Base-by-base conservation (phyloP, 2,113 vertebrate species). In the Campylorhamphus procurvoides region DNA sequence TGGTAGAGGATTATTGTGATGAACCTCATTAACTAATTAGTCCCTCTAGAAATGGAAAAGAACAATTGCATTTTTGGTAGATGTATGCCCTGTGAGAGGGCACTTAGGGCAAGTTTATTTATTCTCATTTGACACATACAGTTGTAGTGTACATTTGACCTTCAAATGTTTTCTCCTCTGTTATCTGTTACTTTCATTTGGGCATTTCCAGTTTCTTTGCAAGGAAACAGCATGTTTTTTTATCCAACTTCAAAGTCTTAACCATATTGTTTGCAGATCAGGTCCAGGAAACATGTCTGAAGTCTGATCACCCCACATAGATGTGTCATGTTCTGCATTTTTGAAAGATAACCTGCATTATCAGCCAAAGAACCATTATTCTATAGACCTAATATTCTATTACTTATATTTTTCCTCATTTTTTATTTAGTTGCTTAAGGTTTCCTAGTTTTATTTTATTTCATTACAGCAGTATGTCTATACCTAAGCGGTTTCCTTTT, bases 401-500 rank as follows among this genome's bases (percentile, higher is more conserved):
- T 59, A 46, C 55, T 80, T 89, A 22, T 37, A 18, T 52, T 78
- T 44, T 5, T 35, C 7, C 10, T 7, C 47, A 7, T 59, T 27
- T 31, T 22, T 37, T 25, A 6, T 37, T 22, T 81, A 29, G 4
- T 75, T 87, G 20, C 29, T 35, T 35, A 11, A 17, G 4, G 0
- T 5, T 76, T 55, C 60, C 33, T n/a, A 14, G 10, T 39, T 49
- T 28, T 4, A 18, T 33, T 62, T 53, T n/a, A 22, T 87, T 90
- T 63, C 62, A 28, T 62, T 81, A n/a, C 28, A 74, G 16, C 7
- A 84, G 8, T 81, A 58, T 69, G 24, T 19, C 29, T 20, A 60
- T 50, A 42, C 20, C 14, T 50, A 73, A 73, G 2, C 0, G 52
- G 7, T 8, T 62, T 59, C 46, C 0, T 2, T 31, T 67, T 19